Evolutionary conservation across 2,113 vertebrate species (phyloP).

Genomic region (Microtus montanus): DNA sequence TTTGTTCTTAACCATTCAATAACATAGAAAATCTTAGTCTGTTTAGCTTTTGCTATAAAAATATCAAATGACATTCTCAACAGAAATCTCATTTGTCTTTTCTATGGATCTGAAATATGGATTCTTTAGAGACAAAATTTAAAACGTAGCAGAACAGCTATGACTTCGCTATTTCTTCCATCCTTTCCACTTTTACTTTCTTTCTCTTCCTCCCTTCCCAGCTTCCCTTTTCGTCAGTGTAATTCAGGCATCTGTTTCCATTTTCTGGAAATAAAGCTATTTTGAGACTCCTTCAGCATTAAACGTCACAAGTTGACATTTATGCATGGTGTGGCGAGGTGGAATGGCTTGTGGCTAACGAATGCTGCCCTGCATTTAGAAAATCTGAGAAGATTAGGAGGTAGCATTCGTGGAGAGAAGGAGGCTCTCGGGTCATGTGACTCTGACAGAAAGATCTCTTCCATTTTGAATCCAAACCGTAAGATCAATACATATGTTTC

Average conservation of each 20-base stretch:
- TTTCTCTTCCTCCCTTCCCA: not conserved
- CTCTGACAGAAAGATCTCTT: not conserved
- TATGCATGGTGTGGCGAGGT: not conserved
- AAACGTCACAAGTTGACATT: not conserved
- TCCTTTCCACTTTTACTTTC: not conserved
- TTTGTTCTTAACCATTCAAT: slow-evolving; percentile 14
- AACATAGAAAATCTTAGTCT: not conserved
- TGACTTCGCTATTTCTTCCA: not conserved
- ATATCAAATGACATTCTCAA: not conserved
- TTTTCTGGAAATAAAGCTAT: slow-evolving; percentile 25
- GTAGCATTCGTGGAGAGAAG: not conserved
- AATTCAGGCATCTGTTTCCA: not conserved
- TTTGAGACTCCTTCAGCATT: not conserved
- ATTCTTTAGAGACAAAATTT: slow-evolving; percentile 3
- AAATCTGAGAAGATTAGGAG: not conserved
- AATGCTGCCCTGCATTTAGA: slow-evolving; percentile 6
- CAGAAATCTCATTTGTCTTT: not conserved
- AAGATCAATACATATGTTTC: not conserved
- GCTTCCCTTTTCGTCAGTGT: no score
- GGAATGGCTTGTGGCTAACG: not conserved
- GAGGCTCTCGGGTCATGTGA: not conserved
- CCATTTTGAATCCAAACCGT: not conserved
- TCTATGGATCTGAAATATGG: not conserved
- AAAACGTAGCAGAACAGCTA: no score
- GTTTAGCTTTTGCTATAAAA: slow-evolving; percentile 19